Percentiles rank a stretch among this genome's conserved stretches.
These are phyloP conservation scores for Ericerus pela DNA, from an alignment of 1,140 invertebrate genomes.

Conservation along the genomic window DNA sequence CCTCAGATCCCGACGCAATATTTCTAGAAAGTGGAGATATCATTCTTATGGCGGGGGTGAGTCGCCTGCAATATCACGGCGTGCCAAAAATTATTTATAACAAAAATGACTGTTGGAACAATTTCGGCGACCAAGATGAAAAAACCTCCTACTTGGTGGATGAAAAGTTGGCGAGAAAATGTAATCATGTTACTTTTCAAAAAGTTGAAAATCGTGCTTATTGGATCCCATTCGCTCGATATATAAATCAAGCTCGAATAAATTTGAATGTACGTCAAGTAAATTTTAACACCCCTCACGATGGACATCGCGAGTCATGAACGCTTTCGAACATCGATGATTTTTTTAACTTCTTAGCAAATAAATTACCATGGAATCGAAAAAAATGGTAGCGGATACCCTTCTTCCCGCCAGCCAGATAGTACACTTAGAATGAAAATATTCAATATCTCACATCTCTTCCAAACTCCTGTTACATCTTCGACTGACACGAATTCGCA, in stretches of 20 bases:
- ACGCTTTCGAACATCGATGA: too few relatives aligned
- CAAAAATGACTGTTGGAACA: slow-evolving; percentile 35
- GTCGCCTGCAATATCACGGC: slow-evolving; percentile 65
- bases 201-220: slow-evolving; percentile 25
- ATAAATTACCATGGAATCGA: too few relatives aligned
- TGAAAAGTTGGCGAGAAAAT: too few relatives aligned
- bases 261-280: slow-evolving; percentile 67
- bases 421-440: slow-evolving; percentile 3
- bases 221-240: slow-evolving; percentile 2
- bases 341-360: too few relatives aligned
- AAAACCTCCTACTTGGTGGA: slow-evolving; percentile 17
- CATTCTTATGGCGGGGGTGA: slow-evolving; percentile 60
- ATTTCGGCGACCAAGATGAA: slow-evolving; percentile 8
- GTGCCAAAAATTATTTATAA: slow-evolving; percentile 56
- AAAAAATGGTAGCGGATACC: too few relatives aligned
- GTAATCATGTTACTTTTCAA: too few relatives aligned
- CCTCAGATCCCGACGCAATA: slow-evolving; percentile 47
- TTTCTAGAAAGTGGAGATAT: slow-evolving; percentile 65
- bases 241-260: slow-evolving; percentile 36
- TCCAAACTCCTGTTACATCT: slow-evolving; percentile 6
- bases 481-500: not conserved
- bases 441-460: slow-evolving; percentile 6
- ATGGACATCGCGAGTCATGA: too few relatives aligned
- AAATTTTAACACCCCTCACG: too few relatives aligned
- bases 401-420: too few relatives aligned